Evolutionary conservation across 2,797 vertebrate genomes (phyloP).

Genomic region (Danio kyathit): DNA sequence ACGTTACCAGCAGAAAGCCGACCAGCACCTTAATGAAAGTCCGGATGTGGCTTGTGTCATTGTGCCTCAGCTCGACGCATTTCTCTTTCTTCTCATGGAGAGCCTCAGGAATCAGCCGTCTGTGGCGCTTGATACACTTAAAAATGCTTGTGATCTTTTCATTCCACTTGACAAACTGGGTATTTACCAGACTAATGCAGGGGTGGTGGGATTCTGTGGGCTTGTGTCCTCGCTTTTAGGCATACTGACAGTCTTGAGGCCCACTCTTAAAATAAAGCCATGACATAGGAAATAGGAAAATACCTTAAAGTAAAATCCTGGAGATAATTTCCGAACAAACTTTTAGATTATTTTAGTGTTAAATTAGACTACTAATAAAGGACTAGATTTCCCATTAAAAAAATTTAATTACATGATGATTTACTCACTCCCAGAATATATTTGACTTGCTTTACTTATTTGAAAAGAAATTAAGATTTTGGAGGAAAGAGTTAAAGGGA

Average conservation of each 20-base stretch:
- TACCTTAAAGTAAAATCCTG: neutral
- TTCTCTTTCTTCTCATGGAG: conserved; percentile 80
- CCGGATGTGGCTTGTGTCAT: conserved; percentile 66
- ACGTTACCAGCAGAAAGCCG: conserved; percentile 65
- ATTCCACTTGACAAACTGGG: conserved; percentile 88
- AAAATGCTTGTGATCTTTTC: conserved; percentile 91
- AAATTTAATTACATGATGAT: too few species aligned
- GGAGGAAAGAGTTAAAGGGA: too few species aligned
- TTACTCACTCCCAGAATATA: too few species aligned
- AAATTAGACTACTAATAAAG: neutral
- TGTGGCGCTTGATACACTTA: conserved; percentile 86
- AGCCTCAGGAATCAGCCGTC: conserved; percentile 84
- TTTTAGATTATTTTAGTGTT: neutral
- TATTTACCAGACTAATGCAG: conserved; percentile 84
- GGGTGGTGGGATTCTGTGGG: conserved; percentile 89
- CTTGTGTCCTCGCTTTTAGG: conserved; percentile 91
- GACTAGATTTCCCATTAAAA: too few species aligned
- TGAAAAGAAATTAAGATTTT: too few species aligned
- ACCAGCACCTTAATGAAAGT: conserved; percentile 60
- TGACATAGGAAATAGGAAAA: neutral
- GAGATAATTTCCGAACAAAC: neutral
- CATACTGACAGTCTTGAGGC: conserved; percentile 83
- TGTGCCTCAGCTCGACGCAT: conserved; percentile 76
- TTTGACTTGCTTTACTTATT: too few species aligned
- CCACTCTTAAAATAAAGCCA: conserved; percentile 84